phyloP scores from a whole-genome alignment of 2,797 vertebrate species.

The Chiroxiphia lanceolata region DNA sequence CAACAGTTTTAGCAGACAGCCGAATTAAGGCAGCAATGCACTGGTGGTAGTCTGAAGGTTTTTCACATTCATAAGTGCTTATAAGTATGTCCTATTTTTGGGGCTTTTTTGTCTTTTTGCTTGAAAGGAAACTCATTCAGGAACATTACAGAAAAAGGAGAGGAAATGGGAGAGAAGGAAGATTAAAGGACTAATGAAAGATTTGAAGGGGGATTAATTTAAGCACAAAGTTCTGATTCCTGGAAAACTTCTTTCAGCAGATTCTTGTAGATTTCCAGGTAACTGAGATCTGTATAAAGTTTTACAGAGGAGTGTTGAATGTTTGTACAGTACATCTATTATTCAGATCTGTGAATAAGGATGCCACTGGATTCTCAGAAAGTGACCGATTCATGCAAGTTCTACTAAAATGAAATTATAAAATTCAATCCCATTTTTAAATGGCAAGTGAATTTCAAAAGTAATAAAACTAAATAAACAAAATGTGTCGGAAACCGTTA shows the following conservation, averaged over 20 bases:
- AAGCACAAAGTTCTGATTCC: neutral
- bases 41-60: neutral
- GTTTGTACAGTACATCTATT: neutral
- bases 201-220: neutral
- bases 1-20: neutral
- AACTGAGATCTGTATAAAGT: neutral
- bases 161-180: neutral
- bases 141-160: neutral
- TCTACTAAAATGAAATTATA: neutral
- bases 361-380: neutral
- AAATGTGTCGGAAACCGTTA: neutral
- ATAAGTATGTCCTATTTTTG: neutral
- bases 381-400: neutral
- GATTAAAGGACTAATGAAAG: neutral
- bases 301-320: neutral
- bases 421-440: neutral
- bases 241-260: neutral
- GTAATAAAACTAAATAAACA: neutral
- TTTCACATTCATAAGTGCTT: neutral
- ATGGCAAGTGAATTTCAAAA: neutral
- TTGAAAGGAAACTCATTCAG: neutral
- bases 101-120: neutral
- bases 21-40: neutral
- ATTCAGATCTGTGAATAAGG: neutral
- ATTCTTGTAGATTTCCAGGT: neutral